Base-by-base conservation (phyloP, 1,140 invertebrate genomes). In the Eueides isabella region DNA sequence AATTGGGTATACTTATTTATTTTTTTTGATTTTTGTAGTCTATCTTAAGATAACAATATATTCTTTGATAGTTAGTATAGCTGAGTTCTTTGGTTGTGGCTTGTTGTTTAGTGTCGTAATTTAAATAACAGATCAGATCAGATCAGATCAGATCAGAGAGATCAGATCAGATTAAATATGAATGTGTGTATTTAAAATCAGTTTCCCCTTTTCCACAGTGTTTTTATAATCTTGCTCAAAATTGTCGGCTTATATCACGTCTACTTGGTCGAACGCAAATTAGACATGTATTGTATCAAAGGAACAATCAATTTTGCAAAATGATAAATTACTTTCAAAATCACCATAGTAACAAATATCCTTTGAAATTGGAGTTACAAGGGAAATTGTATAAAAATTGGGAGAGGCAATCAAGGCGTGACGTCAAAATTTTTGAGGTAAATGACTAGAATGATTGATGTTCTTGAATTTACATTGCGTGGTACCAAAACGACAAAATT, bases 361-460 rank as follows among this genome's bases (percentile, higher is more conserved):
- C 75, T 75, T 82, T 81, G 82, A 82, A 77, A 81, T 82, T 75
- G 73, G 74, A 73, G 81, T 77, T 81, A 74, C 78, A 78, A 76
- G 80, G 80, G 80, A 87, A 84, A 88, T 86, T 86, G 80, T 85
- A 85, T 88, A 90, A 89, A 87, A 90, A 84, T 88, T 82, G 81
- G 82, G 79, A 85, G 80, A 85, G 80, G 85, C 84, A 86, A 89
- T 88, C 86, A 87, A 85, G 81, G 81, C 85, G 82, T 84, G 84
- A 87, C 84, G 87, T 87, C 81, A 77, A 87, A 85, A 89, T 87
- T 92, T 90, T 86, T 69, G 82, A 87, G 78, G 87, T 85, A 90
- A 92, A 88, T 86, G 90, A 89, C 84, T 85, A 81, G 82, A 85
- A 85, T 91, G 90, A 92, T 92, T 91, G 90, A 92, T 92, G 90